Evolutionary conservation across 2,888 invertebrate genomes (phyloP).

Genomic region (Acrobasis repandana): DNA sequence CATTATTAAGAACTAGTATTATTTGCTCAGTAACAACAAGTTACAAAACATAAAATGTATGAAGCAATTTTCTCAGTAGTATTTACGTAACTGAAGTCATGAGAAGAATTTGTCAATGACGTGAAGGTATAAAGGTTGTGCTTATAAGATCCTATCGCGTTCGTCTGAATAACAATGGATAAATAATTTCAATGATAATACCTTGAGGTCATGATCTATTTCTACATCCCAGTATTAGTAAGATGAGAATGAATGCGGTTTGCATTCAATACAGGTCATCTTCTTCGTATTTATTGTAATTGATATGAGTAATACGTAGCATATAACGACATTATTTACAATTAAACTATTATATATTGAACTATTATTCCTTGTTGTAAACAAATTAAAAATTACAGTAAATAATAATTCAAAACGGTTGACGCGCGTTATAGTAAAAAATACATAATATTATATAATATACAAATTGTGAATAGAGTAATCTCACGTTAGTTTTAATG

Average conservation of each 20-base stretch:
- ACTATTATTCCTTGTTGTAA: no score
- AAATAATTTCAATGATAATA: conserved; percentile 16
- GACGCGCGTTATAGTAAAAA: no score
- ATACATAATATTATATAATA: no score
- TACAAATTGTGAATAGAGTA: no score
- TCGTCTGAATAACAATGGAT: conserved; percentile 12
- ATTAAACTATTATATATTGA: no score
- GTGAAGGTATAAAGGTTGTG: neutral
- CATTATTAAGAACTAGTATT: no score
- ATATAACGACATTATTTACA: no score
- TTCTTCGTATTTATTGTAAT: conserved; percentile 14
- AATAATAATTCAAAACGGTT: no score
- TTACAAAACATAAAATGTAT: neutral
- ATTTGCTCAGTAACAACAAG: no score
- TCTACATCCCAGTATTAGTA: conserved; percentile 48
- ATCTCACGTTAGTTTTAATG: no score
- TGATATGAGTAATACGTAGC: neutral
- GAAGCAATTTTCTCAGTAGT: conserved; percentile 10
- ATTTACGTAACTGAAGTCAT: conserved; percentile 5
- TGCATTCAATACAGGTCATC: conserved; percentile 58
- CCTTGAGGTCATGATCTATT: conserved; percentile 28
- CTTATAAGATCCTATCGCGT: conserved; percentile 1
- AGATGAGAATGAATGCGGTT: conserved; percentile 66
- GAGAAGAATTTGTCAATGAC: conserved; percentile 1
- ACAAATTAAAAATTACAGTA: no score